Evolutionary conservation across 2,888 invertebrate genomes (phyloP).

Genomic region (Aleiodes alternator): DNA sequence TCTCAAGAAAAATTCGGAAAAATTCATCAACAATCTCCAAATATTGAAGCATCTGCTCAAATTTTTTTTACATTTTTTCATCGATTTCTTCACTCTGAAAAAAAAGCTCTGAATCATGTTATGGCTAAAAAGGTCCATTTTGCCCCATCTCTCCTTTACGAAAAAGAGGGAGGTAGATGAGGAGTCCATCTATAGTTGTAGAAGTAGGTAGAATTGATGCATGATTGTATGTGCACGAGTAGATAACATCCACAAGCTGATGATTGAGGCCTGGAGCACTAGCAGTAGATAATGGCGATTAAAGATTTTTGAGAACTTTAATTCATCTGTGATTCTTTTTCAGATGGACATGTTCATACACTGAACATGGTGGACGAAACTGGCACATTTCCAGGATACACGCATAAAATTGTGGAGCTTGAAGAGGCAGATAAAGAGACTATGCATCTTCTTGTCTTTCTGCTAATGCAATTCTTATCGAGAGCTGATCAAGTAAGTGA

Average conservation of each 20-base stretch:
- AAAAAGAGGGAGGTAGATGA: not conserved
- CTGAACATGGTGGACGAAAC: slow-evolving; percentile 84
- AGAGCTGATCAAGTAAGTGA: slow-evolving; percentile 81
- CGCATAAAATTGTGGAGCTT: slow-evolving; percentile 92
- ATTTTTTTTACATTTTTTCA: too few species aligned
- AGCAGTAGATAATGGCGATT: not conserved
- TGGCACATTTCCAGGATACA: slow-evolving; percentile 84
- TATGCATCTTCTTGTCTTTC: slow-evolving; percentile 92
- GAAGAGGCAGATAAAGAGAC: slow-evolving; percentile 98
- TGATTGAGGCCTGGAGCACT: not conserved
- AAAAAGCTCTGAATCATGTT: too few species aligned
- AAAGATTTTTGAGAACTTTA: not conserved
- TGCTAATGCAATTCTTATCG: slow-evolving; percentile 98
- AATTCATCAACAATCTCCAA: too few species aligned
- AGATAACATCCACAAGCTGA: not conserved
- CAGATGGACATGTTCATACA: slow-evolving; percentile 91
- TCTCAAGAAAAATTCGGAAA: too few species aligned
- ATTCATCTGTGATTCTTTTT: slow-evolving; percentile 60
- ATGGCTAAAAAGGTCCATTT: too few species aligned
- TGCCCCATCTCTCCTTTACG: not conserved
- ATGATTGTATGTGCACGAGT: slow-evolving; percentile 34
- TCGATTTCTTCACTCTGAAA: too few species aligned
- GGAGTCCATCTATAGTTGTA: slow-evolving; percentile 17
- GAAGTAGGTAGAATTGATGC: slow-evolving; percentile 3
- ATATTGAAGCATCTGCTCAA: too few species aligned